Evolutionary conservation across 2,888 invertebrate species (phyloP).

Genomic region (Helobdella robusta): DNA sequence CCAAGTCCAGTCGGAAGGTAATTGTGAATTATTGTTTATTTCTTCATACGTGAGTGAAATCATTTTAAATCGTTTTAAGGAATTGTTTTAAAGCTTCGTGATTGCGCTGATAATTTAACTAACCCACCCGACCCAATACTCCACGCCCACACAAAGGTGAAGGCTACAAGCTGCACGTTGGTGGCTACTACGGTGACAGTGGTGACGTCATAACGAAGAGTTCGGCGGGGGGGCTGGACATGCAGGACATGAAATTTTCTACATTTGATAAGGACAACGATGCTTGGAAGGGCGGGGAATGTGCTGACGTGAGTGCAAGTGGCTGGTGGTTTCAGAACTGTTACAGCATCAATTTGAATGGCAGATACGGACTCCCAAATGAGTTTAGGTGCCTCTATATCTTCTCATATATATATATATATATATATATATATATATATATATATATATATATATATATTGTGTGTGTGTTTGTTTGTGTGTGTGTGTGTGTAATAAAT

Average conservation of each 20-base stretch:
- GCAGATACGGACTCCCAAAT: neutral
- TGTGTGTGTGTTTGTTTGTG: too few relatives aligned
- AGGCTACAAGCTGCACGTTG: constrained; percentile 13
- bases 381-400: constrained; percentile 12
- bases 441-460: too few relatives aligned
- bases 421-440: too few relatives aligned
- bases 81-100: too few relatives aligned
- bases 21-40: too few relatives aligned
- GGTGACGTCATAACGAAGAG: constrained; percentile 14
- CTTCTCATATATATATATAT: too few relatives aligned
- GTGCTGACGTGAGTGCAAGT: neutral
- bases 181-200: constrained; percentile 7
- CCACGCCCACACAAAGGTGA: constrained; percentile 1
- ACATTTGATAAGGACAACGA: constrained; percentile 6
- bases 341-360: constrained; percentile 14
- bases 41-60: too few relatives aligned
- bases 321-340: constrained; percentile 18
- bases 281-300: neutral
- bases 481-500: too few relatives aligned
- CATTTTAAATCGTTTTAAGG: too few relatives aligned
- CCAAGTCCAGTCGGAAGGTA: constrained; percentile 4
- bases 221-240: neutral
- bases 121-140: neutral
- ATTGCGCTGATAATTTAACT: too few relatives aligned
- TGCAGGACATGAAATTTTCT: constrained; percentile 18